Evolutionary conservation across 1,140 invertebrate species (phyloP), one percentile per base, ranked within the genome.

Genomic region (Eumaeus atala): DNA sequence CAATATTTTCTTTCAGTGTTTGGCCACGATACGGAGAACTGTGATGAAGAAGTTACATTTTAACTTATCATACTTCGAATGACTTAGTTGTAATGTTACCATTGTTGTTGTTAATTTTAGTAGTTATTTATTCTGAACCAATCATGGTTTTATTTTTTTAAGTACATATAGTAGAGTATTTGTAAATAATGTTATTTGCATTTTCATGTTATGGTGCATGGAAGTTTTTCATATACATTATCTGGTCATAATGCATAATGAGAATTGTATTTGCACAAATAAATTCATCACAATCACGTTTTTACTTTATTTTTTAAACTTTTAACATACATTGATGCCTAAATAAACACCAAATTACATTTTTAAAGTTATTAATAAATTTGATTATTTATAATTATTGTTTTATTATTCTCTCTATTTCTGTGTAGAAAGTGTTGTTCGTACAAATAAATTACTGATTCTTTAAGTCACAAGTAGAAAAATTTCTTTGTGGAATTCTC

Each of bases 1-100:
- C n/a, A 33, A n/a, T 16, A 21, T 9, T 64, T 67, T 67, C 58
- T 89, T 87, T 35, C 88, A 95, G 93, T 92, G 56, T 96, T 96
- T 86, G 95, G 94, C 8, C 95, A 96, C 75, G 90, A 90, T 65
- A 93, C 93, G 12, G 89, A 90, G 59, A 90, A 95, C 67, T 96
- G 95, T 87, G 91, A 93, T 84, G 93, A 94, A 79, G 92, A 92
- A 70, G 92, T 95, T 88, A 95, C 93, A 54, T 96, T 92, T 89
- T 95, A 84, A 77, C 55, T 64, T 28, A 28, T 28, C 35, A 54
- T 75, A 73, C 82, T 77, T 76, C 73, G 75, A 78, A 56, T 67
- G 67, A 47, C 72, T 71, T 76, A 75, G 66, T 64, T 73, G 63
- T 77, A 79, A 73, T 77, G 78, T 87, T 85, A 84, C 81, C 78